Evolutionary conservation across 2,888 invertebrate genomes (phyloP).

Genomic region (Tetramorium bicarinatum): DNA sequence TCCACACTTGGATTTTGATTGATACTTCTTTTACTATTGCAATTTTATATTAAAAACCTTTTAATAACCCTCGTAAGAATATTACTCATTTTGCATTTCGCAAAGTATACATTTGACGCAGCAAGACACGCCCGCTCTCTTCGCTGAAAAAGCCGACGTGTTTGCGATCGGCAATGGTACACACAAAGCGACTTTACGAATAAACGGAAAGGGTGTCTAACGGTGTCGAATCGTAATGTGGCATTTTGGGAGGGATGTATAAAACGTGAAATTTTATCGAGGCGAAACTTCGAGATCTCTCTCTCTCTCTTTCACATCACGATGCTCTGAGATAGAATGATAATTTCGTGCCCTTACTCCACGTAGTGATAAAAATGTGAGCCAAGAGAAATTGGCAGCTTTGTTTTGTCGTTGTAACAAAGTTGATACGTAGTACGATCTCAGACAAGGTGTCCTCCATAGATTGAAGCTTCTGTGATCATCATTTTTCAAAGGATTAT

Average conservation of each 20-base stretch:
- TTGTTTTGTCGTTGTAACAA: conserved; percentile 8
- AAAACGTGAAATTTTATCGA: conserved; percentile 33
- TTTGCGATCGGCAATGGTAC: conserved; percentile 4
- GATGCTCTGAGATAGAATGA: conserved; percentile 4
- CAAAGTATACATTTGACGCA: background rate
- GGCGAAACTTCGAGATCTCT: background rate
- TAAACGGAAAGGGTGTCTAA: conserved; percentile 51
- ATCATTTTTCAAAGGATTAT: background rate
- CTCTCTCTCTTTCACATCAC: background rate
- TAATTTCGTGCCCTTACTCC: conserved; percentile 27
- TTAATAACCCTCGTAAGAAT: background rate
- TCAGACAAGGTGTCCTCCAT: background rate
- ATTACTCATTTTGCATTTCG: background rate
- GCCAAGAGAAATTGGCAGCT: conserved; percentile 25
- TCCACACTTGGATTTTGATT: background rate
- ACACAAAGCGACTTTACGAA: conserved; percentile 48
- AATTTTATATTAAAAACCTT: background rate
- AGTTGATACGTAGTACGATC: background rate
- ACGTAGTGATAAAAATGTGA: conserved; percentile 4
- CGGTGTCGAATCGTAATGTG: conserved; percentile 57
- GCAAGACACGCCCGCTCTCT: conserved; percentile 18
- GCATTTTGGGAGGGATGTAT: background rate
- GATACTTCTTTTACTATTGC: background rate
- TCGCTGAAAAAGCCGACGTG: conserved; percentile 46
- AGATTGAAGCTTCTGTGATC: background rate